These are phyloP conservation scores for Abrostola tripartita DNA, from an alignment of 2,888 invertebrate species.

Conservation along the genomic window DNA sequence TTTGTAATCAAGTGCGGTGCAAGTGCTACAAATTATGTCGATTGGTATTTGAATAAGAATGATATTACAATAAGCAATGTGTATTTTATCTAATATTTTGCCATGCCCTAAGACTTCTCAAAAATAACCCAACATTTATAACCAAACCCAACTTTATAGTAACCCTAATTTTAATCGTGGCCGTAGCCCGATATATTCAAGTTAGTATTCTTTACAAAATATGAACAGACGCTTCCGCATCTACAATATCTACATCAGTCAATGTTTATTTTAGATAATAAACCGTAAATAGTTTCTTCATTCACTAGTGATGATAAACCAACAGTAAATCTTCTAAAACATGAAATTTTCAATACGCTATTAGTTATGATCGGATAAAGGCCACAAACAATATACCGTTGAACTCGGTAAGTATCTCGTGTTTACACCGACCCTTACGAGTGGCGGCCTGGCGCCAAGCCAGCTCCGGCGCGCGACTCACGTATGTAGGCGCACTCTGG, in stretches of 20 bases:
- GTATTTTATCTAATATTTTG: constrained; percentile 5
- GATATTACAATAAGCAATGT: constrained; percentile 4
- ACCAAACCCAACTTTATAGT: too few relatives aligned
- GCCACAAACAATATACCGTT: constrained; percentile 30
- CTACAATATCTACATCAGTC: neutral
- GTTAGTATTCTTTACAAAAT: neutral
- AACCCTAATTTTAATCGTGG: too few relatives aligned
- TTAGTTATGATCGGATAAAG: constrained; percentile 25
- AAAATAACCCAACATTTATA: too few relatives aligned
- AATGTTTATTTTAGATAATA: constrained; percentile 9
- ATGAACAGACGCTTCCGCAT: neutral
- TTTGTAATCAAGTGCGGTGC: constrained; percentile 3
- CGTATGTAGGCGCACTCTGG: constrained; percentile 58
- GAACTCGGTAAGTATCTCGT: constrained; percentile 24
- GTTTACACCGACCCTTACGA: constrained; percentile 43
- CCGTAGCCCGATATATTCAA: too few relatives aligned
- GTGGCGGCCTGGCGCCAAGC: constrained; percentile 48
- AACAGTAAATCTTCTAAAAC: constrained; percentile 7
- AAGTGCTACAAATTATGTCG: constrained; percentile 11
- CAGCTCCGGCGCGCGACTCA: constrained; percentile 44
- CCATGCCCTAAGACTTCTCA: constrained; percentile 1
- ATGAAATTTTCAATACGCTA: constrained; percentile 10
- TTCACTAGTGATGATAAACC: constrained; percentile 3
- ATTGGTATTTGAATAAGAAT: constrained; percentile 5
- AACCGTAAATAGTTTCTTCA: constrained; percentile 1